Evolutionary conservation across 2,113 vertebrate genomes (phyloP), one percentile per base, ranked within the genome.

Genomic region (Actenoides hombroni): DNA sequence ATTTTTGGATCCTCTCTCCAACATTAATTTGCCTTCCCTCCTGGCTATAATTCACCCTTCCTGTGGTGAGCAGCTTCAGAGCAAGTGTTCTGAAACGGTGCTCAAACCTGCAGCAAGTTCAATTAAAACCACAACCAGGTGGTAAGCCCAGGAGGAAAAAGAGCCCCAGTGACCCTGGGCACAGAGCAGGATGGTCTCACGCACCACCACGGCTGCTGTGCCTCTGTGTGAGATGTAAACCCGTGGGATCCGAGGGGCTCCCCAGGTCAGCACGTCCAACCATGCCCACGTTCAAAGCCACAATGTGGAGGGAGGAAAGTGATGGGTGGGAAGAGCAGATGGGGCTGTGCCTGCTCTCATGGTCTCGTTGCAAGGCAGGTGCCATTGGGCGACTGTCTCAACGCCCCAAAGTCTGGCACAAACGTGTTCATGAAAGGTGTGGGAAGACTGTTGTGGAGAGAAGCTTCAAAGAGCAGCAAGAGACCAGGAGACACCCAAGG

Each of bases 71-170:
- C 74, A 29, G 56, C 86, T 67, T 68, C 64, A 70, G 39, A 37
- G 4, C 1, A 3, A 28, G 35, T 1, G 2, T 3, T 65, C 6
- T 29, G 64, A 71, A 56, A 26, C 0, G 28, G 10, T 1, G 46
- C 86, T 83, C 83, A 31, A 33, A 83, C 6, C 76, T 46, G 37
- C 75, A 44, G 67, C 0, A 0, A 70, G 44, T 12, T 70, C 88
- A 49, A 1, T 5, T 13, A 37, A 88, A 79, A 48, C 35, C 56
- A 37, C 0, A 0, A 11, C 6, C 69, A 75, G 69, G 64, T 8
- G 73, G 10, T 5, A 48, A 81, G 40, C 2, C 26, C 56, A 29
- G 65, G 29, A 53, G 56, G 49, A 39, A 18, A n/a, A 16, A 49
- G 28, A 56, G 42, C 65, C 17, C 1, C 2, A 3, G 23, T 23